Evolutionary conservation across 2,113 vertebrate species (phyloP), one percentile per base, ranked within the genome.

Genomic region (Catharus minimus): DNA sequence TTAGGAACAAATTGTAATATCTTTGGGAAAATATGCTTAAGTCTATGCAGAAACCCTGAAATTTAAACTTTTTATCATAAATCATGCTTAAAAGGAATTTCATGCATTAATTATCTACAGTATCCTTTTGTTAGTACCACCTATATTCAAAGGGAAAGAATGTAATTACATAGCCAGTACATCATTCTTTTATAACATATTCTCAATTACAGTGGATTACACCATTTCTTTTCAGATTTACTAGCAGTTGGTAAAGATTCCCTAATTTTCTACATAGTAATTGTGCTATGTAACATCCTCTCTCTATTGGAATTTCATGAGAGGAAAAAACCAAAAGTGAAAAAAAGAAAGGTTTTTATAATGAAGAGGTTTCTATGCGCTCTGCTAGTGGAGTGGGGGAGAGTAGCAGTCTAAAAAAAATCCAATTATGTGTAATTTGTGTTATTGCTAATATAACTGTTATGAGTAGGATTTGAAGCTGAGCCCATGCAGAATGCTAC

Each of bases 391-490:
- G 76, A 65, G 52, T 62, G n/a, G 47, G 32, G n/a, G 15, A 80
- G 82, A 57, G 43, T 9, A 60, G 46, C 20, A 64, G 57, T 50
- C 47, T 83, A 82, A 93, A 90, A 96, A 96, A 96, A 96, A 95
- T 94, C 92, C 94, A 96, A 94, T 96, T 97, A 97, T 92, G 90
- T 96, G 52, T 91, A 82, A 94, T 92, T 96, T 97, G 84, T 92
- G 62, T 95, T 94, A 86, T 91, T 95, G 86, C 87, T 95, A 97
- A 94, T 94, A 69, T 91, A 92, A 75, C 73, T 95, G 84, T 97
- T 97, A 93, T 86, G 84, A 97, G 65, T 73, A 93, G 94, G 88
- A 88, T 96, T 95, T 96, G 88, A 96, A 94, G 94, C 93, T 98
- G 94, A 97, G 93, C 96, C 82, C 53, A 72, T 97, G 96, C 96